Evolutionary conservation across 2,888 invertebrate species (phyloP).

Genomic region (Cryptocephalus primarius): DNA sequence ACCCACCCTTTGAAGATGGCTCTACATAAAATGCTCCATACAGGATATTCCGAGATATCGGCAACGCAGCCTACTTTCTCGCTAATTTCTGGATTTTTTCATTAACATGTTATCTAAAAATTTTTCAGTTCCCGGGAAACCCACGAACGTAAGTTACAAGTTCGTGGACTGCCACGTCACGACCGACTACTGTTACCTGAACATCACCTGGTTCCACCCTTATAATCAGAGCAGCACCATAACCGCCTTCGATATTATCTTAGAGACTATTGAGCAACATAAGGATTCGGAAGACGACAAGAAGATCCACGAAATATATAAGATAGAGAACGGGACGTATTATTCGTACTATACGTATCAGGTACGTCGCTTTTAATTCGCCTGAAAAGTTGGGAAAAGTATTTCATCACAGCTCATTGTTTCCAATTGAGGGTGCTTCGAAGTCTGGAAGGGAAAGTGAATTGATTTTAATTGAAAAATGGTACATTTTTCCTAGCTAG

Average conservation of each 20-base stretch:
- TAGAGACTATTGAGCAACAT: conserved; percentile 20
- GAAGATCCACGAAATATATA: conserved; percentile 23
- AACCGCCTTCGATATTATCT: conserved; percentile 25
- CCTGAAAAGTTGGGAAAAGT: too few relatives aligned
- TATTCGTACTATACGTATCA: conserved; percentile 23
- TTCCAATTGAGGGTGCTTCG: too few relatives aligned
- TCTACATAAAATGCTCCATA: too few relatives aligned
- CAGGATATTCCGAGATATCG: too few relatives aligned
- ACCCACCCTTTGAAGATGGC: too few relatives aligned
- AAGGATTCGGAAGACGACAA: conserved; percentile 15
- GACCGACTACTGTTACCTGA: conserved; percentile 26
- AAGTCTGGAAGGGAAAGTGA: too few relatives aligned
- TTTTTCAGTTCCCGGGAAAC: conserved; percentile 20
- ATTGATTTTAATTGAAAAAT: too few relatives aligned
- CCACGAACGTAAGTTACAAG: conserved; percentile 26
- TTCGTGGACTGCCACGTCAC: conserved; percentile 22
- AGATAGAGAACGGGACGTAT: conserved; percentile 21
- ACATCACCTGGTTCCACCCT: conserved; percentile 31
- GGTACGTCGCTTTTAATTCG: conserved; percentile 11
- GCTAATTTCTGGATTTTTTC: too few relatives aligned
- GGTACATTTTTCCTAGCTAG: too few relatives aligned
- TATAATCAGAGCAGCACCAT: conserved; percentile 29
- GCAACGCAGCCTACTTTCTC: too few relatives aligned
- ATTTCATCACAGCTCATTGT: too few relatives aligned
- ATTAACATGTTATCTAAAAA: too few relatives aligned